Evolutionary conservation across 2,113 vertebrate genomes (phyloP).

Genomic region (Synodontis membranacea): DNA sequence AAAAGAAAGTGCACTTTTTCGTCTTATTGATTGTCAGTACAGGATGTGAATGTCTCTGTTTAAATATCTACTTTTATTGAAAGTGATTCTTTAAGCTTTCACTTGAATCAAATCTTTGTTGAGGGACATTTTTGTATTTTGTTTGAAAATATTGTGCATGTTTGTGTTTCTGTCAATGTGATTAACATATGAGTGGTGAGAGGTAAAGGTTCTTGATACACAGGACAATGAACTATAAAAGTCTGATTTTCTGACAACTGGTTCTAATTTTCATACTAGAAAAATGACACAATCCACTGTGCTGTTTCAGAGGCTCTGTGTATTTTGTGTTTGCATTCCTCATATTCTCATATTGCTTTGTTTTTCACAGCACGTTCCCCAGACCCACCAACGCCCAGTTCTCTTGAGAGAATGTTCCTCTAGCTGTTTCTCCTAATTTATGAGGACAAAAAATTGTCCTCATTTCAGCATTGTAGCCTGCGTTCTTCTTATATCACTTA

Average conservation of each 20-base stretch:
- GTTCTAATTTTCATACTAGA: background rate
- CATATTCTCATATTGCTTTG: background rate
- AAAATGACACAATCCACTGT: background rate
- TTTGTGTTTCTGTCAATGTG: conserved; percentile 14
- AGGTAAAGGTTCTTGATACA: conserved; percentile 23
- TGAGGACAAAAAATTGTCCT: background rate
- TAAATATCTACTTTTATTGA: background rate
- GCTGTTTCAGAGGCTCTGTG: background rate
- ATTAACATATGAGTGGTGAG: background rate
- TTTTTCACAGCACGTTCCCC: background rate
- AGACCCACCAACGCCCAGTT: background rate
- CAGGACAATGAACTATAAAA: conserved; percentile 8
- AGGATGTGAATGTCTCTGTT: background rate
- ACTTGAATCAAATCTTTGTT: conserved; percentile 21
- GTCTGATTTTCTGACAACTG: background rate
- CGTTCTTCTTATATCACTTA: background rate
- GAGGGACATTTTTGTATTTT: conserved; percentile 10
- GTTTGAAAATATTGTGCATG: conserved; percentile 5
- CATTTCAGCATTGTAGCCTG: too few relatives aligned
- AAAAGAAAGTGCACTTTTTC: background rate
- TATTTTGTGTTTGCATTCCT: background rate
- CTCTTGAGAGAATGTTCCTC: background rate
- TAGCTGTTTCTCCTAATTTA: background rate
- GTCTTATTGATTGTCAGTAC: background rate
- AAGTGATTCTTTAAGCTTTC: background rate